Evolutionary conservation across 2,797 vertebrate genomes (phyloP).

Genomic region (Liasis olivaceus): DNA sequence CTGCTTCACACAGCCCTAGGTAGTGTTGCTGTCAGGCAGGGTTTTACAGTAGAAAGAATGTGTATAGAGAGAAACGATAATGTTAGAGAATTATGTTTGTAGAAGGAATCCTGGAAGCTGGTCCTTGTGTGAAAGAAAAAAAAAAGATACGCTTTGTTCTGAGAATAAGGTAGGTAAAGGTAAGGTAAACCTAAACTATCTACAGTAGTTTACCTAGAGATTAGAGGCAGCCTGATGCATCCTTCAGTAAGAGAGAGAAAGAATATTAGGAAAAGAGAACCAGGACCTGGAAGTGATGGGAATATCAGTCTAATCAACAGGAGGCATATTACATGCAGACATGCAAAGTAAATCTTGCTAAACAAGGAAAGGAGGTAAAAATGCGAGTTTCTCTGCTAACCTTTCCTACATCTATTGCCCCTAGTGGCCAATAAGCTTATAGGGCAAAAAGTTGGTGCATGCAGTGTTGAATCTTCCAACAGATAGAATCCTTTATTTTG

Average conservation of each 20-base stretch:
- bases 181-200: neutral
- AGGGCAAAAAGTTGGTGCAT: no score
- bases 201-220: neutral
- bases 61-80: neutral
- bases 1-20: neutral
- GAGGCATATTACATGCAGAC: neutral
- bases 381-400: neutral
- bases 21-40: neutral
- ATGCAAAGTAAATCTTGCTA: neutral
- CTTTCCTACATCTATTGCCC: neutral
- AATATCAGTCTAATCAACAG: neutral
- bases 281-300: neutral
- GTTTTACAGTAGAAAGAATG: neutral
- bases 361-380: neutral
- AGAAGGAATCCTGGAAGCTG: neutral
- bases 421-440: no score
- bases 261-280: neutral
- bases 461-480: no score
- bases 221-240: neutral
- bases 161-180: neutral
- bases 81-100: neutral
- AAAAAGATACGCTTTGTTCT: neutral
- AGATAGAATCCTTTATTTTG: neutral
- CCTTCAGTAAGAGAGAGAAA: neutral
- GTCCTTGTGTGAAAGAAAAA: neutral